Base-by-base conservation (phyloP, 2,113 vertebrate species). In the Elaphurus davidianus region DNA sequence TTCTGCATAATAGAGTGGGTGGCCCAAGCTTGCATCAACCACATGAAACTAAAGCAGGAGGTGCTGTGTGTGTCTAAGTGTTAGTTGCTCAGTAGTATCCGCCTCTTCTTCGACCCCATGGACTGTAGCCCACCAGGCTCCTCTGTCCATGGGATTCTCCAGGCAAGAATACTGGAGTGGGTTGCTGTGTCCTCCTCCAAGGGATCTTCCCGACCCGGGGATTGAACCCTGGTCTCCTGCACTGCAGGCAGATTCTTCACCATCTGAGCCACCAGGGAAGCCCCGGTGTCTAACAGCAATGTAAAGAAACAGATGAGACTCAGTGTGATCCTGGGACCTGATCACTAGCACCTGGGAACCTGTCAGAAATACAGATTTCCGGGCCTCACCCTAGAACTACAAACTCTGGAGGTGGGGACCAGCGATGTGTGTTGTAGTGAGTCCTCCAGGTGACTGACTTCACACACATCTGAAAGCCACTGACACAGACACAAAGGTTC, bases 251-350 rank as follows among this genome's bases (percentile, higher is more conserved):
- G 40, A 76, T 43, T 15, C 23, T 27, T 43, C 40, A 27, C 71
- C 40, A 43, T 76, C 71, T 43, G 71, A 76, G 40, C 71, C 36
- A 40, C 10, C n/a, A 40, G 67, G 19, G 67, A 74, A 40, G 36
- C 5, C 23, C 40, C 0, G 2, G 40, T 43, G 71, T 76, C 71
- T 3, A n/a, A 36, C 0, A 16, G 45, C 6, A 23, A 62, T 0
- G n/a, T 45, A 43, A 45, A 27, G 55, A 27, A 83, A 64, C 0
- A 85, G 55, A 64, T 33, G 8, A 40, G 62, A 8, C 25, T 45
- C 43, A 8, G 23, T 7, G 16, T 36, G 47, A 52, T 57, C 50
- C n/a, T 81, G 30, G 23, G 30, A 21, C 54, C 47, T 27, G 17
- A 40, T 59, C 30, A 43, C 47, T 7, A 40, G 6, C 40, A 21